These are phyloP conservation scores for Urocolius indicus DNA, from an alignment of 2,113 vertebrate species.

Conservation along the genomic window DNA sequence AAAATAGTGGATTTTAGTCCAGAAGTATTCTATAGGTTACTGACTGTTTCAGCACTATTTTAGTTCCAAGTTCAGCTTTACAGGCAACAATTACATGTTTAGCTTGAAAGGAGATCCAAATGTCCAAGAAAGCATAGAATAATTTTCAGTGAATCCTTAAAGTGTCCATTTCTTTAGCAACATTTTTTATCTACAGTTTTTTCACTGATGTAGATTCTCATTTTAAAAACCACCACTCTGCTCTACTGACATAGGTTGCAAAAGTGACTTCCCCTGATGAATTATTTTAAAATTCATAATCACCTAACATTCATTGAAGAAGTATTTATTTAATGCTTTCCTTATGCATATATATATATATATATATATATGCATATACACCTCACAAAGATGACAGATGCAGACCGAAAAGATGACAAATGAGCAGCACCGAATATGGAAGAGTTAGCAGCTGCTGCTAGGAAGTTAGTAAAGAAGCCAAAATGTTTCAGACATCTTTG, in stretches of 20 bases:
- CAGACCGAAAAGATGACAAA: neutral
- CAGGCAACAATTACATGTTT: neutral
- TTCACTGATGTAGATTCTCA: neutral
- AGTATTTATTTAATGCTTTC: neutral
- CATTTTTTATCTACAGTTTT: neutral
- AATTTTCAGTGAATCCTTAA: neutral
- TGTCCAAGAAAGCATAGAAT: neutral
- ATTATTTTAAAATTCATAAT: neutral
- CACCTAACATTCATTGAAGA: neutral
- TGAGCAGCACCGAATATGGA: neutral
- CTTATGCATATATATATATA: neutral
- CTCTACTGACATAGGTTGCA: neutral
- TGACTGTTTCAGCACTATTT: neutral
- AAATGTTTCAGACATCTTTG: slow-evolving; percentile 18
- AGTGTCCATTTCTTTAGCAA: neutral
- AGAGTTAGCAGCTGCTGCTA: neutral
- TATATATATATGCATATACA: neutral
- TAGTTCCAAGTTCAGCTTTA: neutral
- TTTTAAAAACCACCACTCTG: neutral
- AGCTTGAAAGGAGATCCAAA: neutral
- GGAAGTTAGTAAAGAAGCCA: neutral
- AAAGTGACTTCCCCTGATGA: neutral
- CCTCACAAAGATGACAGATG: neutral
- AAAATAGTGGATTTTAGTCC: neutral
- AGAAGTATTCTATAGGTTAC: neutral